Evolutionary conservation across 1,140 invertebrate genomes (phyloP).

Genomic region (Manduca sexta): DNA sequence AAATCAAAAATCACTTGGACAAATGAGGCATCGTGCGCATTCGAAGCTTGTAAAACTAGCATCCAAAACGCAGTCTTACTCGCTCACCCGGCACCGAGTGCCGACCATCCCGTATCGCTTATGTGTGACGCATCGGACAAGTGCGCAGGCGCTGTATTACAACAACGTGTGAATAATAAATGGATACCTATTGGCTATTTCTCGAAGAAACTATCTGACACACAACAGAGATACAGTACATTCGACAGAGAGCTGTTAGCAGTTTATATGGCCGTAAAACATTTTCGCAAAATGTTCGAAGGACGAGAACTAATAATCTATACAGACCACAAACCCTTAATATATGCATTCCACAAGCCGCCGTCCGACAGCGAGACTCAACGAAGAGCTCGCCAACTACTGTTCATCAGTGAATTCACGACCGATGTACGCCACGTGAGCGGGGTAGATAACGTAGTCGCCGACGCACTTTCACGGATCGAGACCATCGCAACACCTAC

Average conservation of each 20-base stretch:
- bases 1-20: slow-evolving; percentile 26
- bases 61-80: slow-evolving; percentile 29
- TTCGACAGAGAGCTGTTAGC: slow-evolving; percentile 8
- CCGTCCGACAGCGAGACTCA: background rate
- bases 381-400: slow-evolving; percentile 1
- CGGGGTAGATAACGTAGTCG: background rate
- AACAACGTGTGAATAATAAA: slow-evolving; percentile 2
- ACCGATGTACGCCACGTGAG: background rate
- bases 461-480: background rate
- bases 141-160: slow-evolving; percentile 8
- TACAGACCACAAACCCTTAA: slow-evolving; percentile 3
- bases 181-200: slow-evolving; percentile 9
- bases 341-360: background rate
- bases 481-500: background rate
- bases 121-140: slow-evolving; percentile 5
- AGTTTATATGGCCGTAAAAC: slow-evolving; percentile 9
- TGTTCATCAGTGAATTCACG: slow-evolving; percentile 5
- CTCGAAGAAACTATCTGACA: slow-evolving; percentile 5
- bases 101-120: background rate
- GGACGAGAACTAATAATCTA: slow-evolving; percentile 4
- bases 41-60: slow-evolving; percentile 44
- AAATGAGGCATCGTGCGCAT: slow-evolving; percentile 25
- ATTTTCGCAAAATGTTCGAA: slow-evolving; percentile 2
- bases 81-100: slow-evolving; percentile 16
- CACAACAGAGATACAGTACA: slow-evolving; percentile 6